Evolutionary conservation across 30 jellyfish, hydroid and myxozoan genomes (phyloP).

Genomic region (Morbakka virulenta): DNA sequence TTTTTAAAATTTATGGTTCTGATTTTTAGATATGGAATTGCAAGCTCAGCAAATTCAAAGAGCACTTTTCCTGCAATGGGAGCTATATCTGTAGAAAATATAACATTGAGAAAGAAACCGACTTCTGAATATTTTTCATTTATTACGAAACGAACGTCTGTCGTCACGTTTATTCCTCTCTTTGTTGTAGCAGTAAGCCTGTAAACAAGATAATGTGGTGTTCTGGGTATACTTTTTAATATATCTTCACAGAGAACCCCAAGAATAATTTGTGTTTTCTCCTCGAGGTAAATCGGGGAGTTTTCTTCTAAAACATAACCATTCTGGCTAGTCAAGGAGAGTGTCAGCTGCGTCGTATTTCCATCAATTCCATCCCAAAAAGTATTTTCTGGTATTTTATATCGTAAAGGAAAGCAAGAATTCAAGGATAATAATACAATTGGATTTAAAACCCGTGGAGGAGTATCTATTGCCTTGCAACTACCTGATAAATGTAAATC

Average conservation of each 20-base stretch:
- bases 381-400: constrained; percentile 65
- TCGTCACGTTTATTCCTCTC: constrained; percentile 64
- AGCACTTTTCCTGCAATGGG: too few relatives aligned
- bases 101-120: constrained; percentile 50
- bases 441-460: constrained; percentile 74
- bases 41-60: too few relatives aligned
- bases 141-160: constrained; percentile 35
- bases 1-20: too few relatives aligned
- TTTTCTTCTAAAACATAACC: constrained; percentile 20
- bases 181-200: constrained; percentile 69
- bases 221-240: not conserved
- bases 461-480: constrained; percentile 41
- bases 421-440: constrained; percentile 41
- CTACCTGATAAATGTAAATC: constrained; percentile 21
- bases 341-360: constrained; percentile 39
- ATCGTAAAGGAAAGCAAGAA: constrained; percentile 59
- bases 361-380: constrained; percentile 83
- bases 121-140: constrained; percentile 20
- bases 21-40: too few relatives aligned
- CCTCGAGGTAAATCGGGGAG: constrained; percentile 48
- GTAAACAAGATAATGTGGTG: constrained; percentile 27
- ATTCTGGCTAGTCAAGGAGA: constrained; percentile 36
- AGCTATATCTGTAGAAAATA: too few relatives aligned
- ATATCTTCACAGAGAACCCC: constrained; percentile 17
- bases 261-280: constrained; percentile 32